phyloP scores from a whole-genome alignment of 2,797 vertebrate genomes.

The Propithecus deckenii region DNA sequence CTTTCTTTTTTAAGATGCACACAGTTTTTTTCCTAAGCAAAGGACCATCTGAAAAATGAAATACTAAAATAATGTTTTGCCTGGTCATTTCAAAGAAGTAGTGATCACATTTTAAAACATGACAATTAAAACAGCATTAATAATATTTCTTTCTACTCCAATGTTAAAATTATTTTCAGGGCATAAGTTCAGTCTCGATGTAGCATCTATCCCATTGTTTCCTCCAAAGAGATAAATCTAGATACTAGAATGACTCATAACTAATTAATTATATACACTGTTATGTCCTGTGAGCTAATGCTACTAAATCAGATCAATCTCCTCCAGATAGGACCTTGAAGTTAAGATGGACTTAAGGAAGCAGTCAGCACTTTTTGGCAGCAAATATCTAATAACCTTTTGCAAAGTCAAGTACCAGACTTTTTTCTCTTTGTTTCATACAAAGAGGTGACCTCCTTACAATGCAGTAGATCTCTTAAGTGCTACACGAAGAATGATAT shows the following conservation, averaged over 20 bases:
- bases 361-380: conserved; percentile 56
- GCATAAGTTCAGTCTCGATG: conserved; percentile 19
- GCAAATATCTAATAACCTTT: conserved; percentile 61
- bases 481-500: conserved; percentile 11
- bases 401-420: conserved; percentile 51
- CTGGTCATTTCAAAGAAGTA: conserved; percentile 24
- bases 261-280: conserved; percentile 42
- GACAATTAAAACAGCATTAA: background rate
- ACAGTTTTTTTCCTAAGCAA: conserved; percentile 53
- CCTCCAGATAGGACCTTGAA: background rate
- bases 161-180: conserved; percentile 57
- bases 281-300: background rate
- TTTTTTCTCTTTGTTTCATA: conserved; percentile 55
- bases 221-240: conserved; percentile 45
- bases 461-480: background rate
- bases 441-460: background rate
- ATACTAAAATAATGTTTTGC: conserved; percentile 44
- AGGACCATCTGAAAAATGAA: conserved; percentile 58
- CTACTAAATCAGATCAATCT: background rate
- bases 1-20: conserved; percentile 82
- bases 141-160: conserved; percentile 31
- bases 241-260: conserved; percentile 31
- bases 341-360: conserved; percentile 59
- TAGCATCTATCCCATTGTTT: background rate
- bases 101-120: background rate